phyloP scores from a whole-genome alignment of 2,113 vertebrate genomes.

The Sprattus sprattus region DNA sequence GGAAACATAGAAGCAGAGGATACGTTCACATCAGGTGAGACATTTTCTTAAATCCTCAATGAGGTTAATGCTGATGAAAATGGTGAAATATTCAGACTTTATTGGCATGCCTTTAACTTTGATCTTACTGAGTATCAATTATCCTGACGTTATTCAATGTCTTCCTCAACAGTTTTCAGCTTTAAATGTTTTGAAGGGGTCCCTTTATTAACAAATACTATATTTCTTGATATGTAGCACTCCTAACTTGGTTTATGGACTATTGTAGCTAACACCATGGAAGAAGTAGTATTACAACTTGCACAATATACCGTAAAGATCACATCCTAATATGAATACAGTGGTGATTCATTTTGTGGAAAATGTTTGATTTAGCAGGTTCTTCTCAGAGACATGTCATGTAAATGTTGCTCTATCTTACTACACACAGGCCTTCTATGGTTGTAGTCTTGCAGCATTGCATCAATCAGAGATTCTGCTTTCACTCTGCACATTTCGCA shows the following conservation, averaged over 20 bases:
- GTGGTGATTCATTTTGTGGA: background rate
- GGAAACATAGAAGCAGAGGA: background rate
- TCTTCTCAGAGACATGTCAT: background rate
- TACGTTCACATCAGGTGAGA: slow-evolving; percentile 50
- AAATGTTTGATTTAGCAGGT: background rate
- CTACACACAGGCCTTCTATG: background rate
- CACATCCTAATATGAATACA: background rate
- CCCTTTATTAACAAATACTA: background rate
- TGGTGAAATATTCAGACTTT: background rate
- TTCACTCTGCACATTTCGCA: background rate
- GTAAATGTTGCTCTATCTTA: background rate
- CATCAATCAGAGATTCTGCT: background rate
- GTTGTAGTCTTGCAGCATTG: background rate
- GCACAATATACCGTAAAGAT: background rate
- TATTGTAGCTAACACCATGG: too few species aligned
- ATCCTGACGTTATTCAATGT: too few species aligned
- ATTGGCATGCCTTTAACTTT: background rate
- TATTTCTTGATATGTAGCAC: background rate
- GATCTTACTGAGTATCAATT: background rate
- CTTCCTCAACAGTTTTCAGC: background rate
- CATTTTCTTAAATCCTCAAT: background rate
- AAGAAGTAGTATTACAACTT: too few species aligned
- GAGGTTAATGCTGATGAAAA: background rate
- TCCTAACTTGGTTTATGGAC: too few species aligned
- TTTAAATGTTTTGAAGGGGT: background rate